Base-by-base conservation (phyloP, 2,797 vertebrate genomes). In the Setipinna tenuifilis region DNA sequence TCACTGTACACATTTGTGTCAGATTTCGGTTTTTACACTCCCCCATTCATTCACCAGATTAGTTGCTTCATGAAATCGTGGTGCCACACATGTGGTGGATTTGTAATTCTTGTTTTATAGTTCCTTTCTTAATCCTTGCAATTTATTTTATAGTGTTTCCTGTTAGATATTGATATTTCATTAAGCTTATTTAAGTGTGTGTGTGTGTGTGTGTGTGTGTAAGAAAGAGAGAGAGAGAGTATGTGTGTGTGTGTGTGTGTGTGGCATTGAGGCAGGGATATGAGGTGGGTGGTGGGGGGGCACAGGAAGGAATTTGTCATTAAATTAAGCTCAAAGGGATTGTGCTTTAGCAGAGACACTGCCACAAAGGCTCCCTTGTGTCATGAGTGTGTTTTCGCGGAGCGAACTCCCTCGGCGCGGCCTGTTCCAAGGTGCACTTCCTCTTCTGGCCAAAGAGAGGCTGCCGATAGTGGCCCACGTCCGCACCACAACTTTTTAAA, bases 281-380 rank as follows among this genome's bases (percentile, higher is more conserved):
- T 41, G 2, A 41, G 35, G 5, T n/a, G 61, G 61, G 61, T 25
- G 2, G n/a, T n/a, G 23, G 62, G 6, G 41, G 71, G 46, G 31
- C 48, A 80, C 54, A 81, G 61, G 84, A 59, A 80, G 54, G n/a
- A 57, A 81, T 80, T 80, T 78, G 21, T 85, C 71, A 80, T 44
- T 80, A 81, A 81, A 44, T 10, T 16, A 54, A 80, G 83, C 19
- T 46, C 62, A 35, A 75, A 35, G 28, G 28, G 28, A 75, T 12
- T 75, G 68, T 14, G 50, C 50, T 54, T 10, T 14, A 54, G 50
- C 0, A 54, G 50, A 54, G 9, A 54, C 50, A 61, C 28, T 21
- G 48, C 83, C 75, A 84, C 86, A 84, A 48, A 68, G 25, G 59
- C 57, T 46, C 58, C 28, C 54, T 84, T 86, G 78, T 84, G 68